Base-by-base conservation (phyloP, 2,888 invertebrate genomes). In the Oscheius onirici region DNA sequence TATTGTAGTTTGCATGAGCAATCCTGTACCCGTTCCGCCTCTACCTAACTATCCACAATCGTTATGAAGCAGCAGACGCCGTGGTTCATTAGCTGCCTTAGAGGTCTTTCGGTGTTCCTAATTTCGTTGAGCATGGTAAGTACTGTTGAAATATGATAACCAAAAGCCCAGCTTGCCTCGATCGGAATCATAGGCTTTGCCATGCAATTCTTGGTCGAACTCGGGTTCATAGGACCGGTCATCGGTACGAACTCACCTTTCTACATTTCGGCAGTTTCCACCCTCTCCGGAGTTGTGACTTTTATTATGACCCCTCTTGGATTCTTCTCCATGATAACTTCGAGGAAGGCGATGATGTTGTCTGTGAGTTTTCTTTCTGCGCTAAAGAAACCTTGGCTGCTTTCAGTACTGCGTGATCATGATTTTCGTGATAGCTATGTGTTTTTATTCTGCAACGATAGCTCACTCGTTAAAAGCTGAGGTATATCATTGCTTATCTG, bases 141-240 rank as follows among this genome's bases (percentile, higher is more conserved):
- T 20, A 10, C 8, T 40, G 8, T 34, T 58, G 17, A n/a, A 17
- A 24, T 3, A 24, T 6, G 3, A 8, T 5, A 52, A 52, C 5
- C 17, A 5, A 10, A n/a, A 17, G 26, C 5, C 22, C 20, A 63
- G 63, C 49, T 63, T n/a, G 46, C 63, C 22, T 63, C 63, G 13
- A 63, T 63, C 22, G 63, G 63, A 26, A 44, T 63, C 26, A 63
- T 63, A 13, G 63, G 63, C 6, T 63, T 63, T 63, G 46, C 63
- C 10, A 49, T 63, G 46, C 11, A 46, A 5, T 63, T 63, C 26
- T 46, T 63, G 10, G 63, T 63, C 1, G 63, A 63, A 22, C 28
- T 63, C 17, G 63, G 63, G 11, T 63, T 44, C 49, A 49, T 63
- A 5, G 63, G 63, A 15, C 63, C 63, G 15, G 49, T 63, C 6